A percentile compares a stretch with the other conserved stretches of the same genome.
phyloP scores from a whole-genome alignment of 2,888 invertebrate species.

The Sphaeridia pumilis region DNA sequence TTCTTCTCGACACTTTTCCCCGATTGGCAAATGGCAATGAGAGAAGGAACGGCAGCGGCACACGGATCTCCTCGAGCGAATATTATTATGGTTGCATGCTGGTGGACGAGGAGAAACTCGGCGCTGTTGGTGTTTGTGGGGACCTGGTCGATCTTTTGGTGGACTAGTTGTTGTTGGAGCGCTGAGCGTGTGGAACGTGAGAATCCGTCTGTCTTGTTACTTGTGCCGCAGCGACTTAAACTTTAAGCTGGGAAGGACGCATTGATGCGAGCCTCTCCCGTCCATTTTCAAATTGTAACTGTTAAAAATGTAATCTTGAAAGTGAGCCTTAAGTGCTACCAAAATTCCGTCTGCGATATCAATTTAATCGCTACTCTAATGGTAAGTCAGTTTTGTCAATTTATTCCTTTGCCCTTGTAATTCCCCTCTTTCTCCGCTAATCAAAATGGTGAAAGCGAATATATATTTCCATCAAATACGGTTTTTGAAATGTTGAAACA shows the following conservation, averaged over 20 bases:
- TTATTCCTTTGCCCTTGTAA: background rate
- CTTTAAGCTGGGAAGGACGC: slow-evolving; percentile 24
- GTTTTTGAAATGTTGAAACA: background rate
- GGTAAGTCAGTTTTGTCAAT: slow-evolving; percentile 5
- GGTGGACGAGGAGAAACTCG: background rate
- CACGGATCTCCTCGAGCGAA: too few species aligned
- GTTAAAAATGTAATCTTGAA: slow-evolving; percentile 17
- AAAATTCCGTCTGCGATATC: slow-evolving; percentile 12
- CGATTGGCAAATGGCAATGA: too few species aligned
- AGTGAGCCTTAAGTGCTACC: slow-evolving; percentile 17
- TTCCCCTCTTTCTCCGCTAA: background rate
- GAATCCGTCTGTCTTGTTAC: slow-evolving; percentile 13
- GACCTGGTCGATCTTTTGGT: background rate
- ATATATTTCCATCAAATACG: background rate
- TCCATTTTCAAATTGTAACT: slow-evolving; percentile 14
- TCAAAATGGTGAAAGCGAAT: background rate
- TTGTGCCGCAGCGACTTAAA: too few species aligned
- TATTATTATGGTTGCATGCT: too few species aligned
- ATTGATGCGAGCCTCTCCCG: slow-evolving; percentile 17
- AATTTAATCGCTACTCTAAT: slow-evolving; percentile 14
- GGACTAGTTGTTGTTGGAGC: background rate
- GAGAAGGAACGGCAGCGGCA: too few species aligned
- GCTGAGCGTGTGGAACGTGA: background rate
- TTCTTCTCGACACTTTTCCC: too few species aligned
- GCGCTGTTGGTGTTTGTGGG: too few species aligned